Evolutionary conservation across 2,888 invertebrate species (phyloP).

Genomic region (Lutraria lutraria): DNA sequence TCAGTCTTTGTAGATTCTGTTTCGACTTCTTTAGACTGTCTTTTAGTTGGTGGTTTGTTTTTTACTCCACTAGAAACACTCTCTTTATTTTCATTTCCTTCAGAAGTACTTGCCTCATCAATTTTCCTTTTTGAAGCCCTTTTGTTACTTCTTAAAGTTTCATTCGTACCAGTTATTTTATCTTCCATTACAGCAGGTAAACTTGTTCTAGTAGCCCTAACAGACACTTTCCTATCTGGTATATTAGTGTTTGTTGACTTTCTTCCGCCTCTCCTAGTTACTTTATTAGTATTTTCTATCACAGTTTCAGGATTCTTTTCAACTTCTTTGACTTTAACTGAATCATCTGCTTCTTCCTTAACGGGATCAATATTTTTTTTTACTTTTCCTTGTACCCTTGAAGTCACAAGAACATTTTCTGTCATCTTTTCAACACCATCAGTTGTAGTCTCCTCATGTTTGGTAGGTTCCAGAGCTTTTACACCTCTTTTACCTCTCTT

Average conservation of each 20-base stretch:
- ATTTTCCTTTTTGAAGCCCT: background rate
- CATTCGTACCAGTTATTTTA: background rate
- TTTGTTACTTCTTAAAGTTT: background rate
- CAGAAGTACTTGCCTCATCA: background rate
- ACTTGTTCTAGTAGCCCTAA: slow-evolving; percentile 41
- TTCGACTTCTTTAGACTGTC: background rate
- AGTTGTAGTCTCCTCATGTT: background rate
- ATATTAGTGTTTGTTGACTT: slow-evolving; percentile 44
- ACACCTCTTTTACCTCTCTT: slow-evolving; percentile 20
- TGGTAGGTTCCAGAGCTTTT: background rate
- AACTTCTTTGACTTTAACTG: background rate
- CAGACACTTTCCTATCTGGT: slow-evolving; percentile 5
- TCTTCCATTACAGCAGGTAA: slow-evolving; percentile 46
- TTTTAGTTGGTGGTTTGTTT: slow-evolving; percentile 5
- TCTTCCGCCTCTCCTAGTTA: slow-evolving; percentile 40
- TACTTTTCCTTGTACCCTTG: background rate
- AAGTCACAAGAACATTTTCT: slow-evolving; percentile 18
- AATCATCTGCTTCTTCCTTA: background rate
- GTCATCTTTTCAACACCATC: background rate
- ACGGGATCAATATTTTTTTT: slow-evolving; percentile 1
- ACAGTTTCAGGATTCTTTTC: slow-evolving; percentile 3
- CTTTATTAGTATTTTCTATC: background rate
- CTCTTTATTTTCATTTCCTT: background rate
- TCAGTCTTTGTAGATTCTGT: background rate
- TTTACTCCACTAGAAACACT: background rate